Evolutionary conservation across 2,888 invertebrate species (phyloP).

Genomic region (Endomychus coccineus): DNA sequence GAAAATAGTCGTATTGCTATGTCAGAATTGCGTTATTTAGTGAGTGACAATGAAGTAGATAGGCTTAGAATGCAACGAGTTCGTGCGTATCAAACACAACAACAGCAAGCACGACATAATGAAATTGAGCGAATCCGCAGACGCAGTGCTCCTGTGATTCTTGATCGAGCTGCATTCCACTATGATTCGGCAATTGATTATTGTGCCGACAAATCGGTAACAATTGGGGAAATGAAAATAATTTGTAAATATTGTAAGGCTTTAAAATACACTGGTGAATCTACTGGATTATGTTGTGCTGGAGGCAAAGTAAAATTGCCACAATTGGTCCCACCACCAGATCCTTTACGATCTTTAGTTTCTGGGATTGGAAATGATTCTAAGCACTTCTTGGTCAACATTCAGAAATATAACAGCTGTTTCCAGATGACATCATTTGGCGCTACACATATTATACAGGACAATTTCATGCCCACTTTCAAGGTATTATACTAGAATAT

Average conservation of each 20-base stretch:
- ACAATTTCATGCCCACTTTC: too few species aligned
- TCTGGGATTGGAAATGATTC: constrained; percentile 5
- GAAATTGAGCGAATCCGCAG: constrained; percentile 5
- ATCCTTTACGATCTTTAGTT: constrained; percentile 1
- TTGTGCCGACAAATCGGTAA: not conserved
- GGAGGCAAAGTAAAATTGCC: constrained; percentile 2
- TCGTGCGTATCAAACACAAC: constrained; percentile 4
- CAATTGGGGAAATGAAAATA: not conserved
- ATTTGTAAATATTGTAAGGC: not conserved
- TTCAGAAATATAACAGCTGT: constrained; percentile 3
- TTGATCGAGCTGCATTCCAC: constrained; percentile 3
- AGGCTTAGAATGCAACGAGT: constrained; percentile 2
- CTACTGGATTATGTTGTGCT: too few species aligned
- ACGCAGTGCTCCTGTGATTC: constrained; percentile 5
- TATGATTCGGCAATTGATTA: not conserved
- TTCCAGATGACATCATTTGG: constrained; percentile 2
- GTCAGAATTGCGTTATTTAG: constrained; percentile 4
- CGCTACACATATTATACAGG: too few species aligned
- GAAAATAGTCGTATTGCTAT: constrained; percentile 5
- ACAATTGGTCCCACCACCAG: constrained; percentile 5
- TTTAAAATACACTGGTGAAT: not conserved
- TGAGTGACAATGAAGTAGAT: constrained; percentile 4
- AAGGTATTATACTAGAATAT: too few species aligned
- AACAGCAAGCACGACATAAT: constrained; percentile 3
- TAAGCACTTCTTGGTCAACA: constrained; percentile 1